Evolutionary conservation across 2,888 invertebrate species (phyloP), one percentile per base, ranked within the genome.

Genomic region (Andrena chrysosceles): DNA sequence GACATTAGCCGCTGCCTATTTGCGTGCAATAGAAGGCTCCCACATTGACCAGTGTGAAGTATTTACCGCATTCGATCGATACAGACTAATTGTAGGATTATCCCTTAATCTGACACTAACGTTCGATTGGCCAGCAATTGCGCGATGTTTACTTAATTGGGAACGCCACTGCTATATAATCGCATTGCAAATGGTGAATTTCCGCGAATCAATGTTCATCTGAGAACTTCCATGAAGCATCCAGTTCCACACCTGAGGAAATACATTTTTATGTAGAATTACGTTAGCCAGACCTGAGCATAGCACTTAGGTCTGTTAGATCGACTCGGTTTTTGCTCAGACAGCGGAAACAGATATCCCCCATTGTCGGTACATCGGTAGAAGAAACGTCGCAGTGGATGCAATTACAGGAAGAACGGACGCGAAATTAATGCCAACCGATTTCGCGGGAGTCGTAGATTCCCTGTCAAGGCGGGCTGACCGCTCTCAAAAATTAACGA

Each of bases 401-500:
- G 68, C 74, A 81, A 83, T 85, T 86, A 86, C 68, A 67, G 69
- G 16, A 33, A n/a, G 71, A 70, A 63, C 81, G 69, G 31, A 62
- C 72, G 60, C 56, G 80, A 67, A 77, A 81, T 59, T 77, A 71
- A 86, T 63, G 73, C 76, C 49, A 33, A 82, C 73, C 81, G 74
- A 86, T 85, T 70, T 56, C 20, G 52, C 23, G 66, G 29, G 26
- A 49, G 29, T 42, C 59, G 54, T 77, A 23, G 56, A 31, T 68
- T 52, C 62, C 33, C 49, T 16, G 35, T 6, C 33, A 62, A n/a
- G 42, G 56, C 52, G 52, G 26, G 59, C 10, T 8, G 56, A 16
- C 10, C 35, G 33, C 49, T 77, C 71, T 84, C 66, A 82, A 86
- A 84, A 86, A 86, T 86, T 78, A 84, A 86, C 78, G 78, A 74